Evolutionary conservation across 2,113 vertebrate species (phyloP).

Genomic region (Myotis lucifugus): DNA sequence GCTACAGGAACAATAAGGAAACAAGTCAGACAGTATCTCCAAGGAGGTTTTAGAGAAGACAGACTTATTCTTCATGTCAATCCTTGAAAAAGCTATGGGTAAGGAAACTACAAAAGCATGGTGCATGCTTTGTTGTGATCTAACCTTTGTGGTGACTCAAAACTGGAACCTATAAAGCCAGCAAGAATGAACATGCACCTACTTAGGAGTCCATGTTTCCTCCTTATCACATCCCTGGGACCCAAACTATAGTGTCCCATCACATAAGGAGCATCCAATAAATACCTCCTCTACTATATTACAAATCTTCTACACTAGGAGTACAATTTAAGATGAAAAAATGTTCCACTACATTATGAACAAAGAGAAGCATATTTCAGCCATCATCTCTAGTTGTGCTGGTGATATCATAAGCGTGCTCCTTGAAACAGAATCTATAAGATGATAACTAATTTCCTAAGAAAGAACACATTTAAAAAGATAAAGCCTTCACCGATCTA

Average conservation of each 20-base stretch:
- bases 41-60: background rate
- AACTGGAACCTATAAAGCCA: background rate
- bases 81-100: background rate
- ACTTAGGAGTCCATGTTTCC: background rate
- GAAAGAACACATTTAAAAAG: slow-evolving; percentile 19
- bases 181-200: background rate
- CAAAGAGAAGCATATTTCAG: slow-evolving; percentile 20
- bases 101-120: background rate
- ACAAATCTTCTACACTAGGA: slow-evolving; percentile 14
- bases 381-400: background rate
- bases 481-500: background rate
- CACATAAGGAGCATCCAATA: background rate
- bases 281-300: background rate
- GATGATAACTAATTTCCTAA: slow-evolving; percentile 29
- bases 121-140: background rate
- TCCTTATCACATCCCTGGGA: background rate
- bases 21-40: background rate
- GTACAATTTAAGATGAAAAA: slow-evolving; percentile 37
- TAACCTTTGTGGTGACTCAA: background rate
- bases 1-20: slow-evolving; percentile 11
- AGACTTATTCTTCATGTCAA: background rate
- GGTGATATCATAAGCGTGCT: background rate
- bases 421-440: slow-evolving; percentile 1
- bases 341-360: background rate
- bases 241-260: slow-evolving; percentile 22